Evolutionary conservation across 2,888 invertebrate genomes (phyloP), one percentile per base, ranked within the genome.

Genomic region (Philereme vetulata): DNA sequence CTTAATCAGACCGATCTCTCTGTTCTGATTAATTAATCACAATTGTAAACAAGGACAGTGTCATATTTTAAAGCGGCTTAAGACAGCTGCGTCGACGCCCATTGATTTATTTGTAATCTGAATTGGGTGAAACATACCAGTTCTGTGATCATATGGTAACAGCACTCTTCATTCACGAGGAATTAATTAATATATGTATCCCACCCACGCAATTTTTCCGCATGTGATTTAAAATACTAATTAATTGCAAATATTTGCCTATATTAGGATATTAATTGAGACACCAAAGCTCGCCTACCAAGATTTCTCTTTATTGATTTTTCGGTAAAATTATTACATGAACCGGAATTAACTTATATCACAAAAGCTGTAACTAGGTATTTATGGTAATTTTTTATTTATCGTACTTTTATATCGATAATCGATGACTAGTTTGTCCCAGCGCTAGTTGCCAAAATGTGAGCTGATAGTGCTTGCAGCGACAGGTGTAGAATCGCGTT

Each of bases 401-500:
- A 38, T 38, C 4, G 7, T 4, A 3, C 4, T 38, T 38, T 38
- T 38, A 6, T 51, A 64, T 69, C 68, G 67, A 67, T 61, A 60
- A 4, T 56, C 45, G 54, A 55, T 56, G 21, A 9, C 5, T 38
- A 43, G 0, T n/a, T 7, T 34, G 32, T 36, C 65, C 55, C 74
- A 67, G 62, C 71, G 38, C 77, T 76, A 73, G 45, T 70, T 68
- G 65, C 65, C 59, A 70, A 70, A 21, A 76, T 64, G 63, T 68
- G 72, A 76, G 65, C 75, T 72, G 82, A 70, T 70, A 72, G 59
- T 76, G 85, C 84, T 84, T 72, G 77, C 77, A 84, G 85, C 83
- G 86, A 86, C 85, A 86, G 86, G 82, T 86, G 86, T 72, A 71
- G 67, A 58, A 62, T 65, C 50, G 53, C 42, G 47, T 50, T 61